phyloP scores from a whole-genome alignment of 1,140 invertebrate species.

The Tetragonula clypearis region DNA sequence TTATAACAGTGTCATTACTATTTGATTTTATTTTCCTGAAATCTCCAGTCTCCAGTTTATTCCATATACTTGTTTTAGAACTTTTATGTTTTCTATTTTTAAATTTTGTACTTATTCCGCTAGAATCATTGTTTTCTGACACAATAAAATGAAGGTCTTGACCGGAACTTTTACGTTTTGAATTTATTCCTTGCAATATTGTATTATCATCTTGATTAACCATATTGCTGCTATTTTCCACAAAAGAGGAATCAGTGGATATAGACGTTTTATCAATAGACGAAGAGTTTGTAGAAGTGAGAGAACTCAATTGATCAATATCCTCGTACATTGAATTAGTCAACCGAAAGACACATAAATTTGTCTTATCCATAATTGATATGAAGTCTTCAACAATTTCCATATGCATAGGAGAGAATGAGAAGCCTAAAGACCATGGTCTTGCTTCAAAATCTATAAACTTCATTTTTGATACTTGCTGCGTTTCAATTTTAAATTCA shows the following conservation, averaged over 20 bases:
- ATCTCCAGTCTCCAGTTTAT: slow-evolving; percentile 55
- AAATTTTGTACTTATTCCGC: slow-evolving; percentile 32
- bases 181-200: slow-evolving; percentile 31
- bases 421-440: slow-evolving; percentile 81
- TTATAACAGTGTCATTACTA: slow-evolving; percentile 64
- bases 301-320: slow-evolving; percentile 72
- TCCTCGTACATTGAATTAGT: slow-evolving; percentile 78
- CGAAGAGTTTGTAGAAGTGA: slow-evolving; percentile 73
- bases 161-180: slow-evolving; percentile 23
- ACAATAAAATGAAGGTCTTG: slow-evolving; percentile 40
- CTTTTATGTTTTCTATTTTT: slow-evolving; percentile 47
- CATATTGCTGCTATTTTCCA: slow-evolving; percentile 54
- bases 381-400: slow-evolving; percentile 84
- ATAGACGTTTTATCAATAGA: slow-evolving; percentile 74
- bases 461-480: slow-evolving; percentile 84
- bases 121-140: slow-evolving; percentile 49
- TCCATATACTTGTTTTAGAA: slow-evolving; percentile 66
- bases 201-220: slow-evolving; percentile 49
- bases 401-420: slow-evolving; percentile 81
- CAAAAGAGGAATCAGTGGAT: slow-evolving; percentile 71
- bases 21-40: slow-evolving; percentile 34
- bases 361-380: slow-evolving; percentile 79
- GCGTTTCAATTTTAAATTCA: slow-evolving; percentile 84
- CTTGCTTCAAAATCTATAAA: slow-evolving; percentile 86
- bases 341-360: slow-evolving; percentile 73